phyloP scores from a whole-genome alignment of 2,113 vertebrate genomes.

The Tachysurus fulvidraco region DNA sequence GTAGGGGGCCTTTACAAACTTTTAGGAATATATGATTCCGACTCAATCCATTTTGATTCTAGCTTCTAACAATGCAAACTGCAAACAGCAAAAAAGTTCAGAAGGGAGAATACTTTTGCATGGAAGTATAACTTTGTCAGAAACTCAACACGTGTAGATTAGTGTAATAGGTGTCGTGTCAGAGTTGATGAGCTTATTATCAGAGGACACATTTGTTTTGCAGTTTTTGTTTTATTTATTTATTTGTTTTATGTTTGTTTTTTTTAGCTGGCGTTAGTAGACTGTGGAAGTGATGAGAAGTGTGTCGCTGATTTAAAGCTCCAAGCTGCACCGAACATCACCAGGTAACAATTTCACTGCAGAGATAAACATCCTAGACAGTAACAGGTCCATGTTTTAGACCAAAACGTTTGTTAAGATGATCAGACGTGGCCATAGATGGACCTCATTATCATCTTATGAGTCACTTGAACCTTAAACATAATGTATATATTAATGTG shows the following conservation, averaged over 20 bases:
- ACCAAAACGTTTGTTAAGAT: background rate
- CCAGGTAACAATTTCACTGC: conserved; percentile 55
- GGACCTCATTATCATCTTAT: background rate
- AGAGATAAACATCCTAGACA: background rate
- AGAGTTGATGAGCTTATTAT: background rate
- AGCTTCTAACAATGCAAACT: background rate
- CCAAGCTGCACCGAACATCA: conserved; percentile 71
- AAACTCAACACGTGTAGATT: background rate
- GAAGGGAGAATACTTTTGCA: background rate
- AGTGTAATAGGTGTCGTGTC: background rate
- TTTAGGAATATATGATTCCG: background rate
- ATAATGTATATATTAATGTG: background rate
- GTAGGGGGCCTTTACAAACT: background rate
- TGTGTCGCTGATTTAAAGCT: conserved; percentile 88
- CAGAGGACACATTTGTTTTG: background rate
- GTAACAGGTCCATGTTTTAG: background rate
- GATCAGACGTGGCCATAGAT: background rate
- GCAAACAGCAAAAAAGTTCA: background rate
- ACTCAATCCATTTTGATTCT: background rate
- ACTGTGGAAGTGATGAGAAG: conserved; percentile 85
- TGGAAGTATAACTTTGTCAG: background rate
- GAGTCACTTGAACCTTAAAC: background rate
- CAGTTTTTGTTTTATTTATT: conserved; percentile 30
- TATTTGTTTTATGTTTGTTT: background rate
- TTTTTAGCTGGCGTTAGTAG: conserved; percentile 86